These are phyloP conservation scores for Todiramphus saurophagus DNA, from an alignment of 2,113 vertebrate species.

Conservation along the genomic window DNA sequence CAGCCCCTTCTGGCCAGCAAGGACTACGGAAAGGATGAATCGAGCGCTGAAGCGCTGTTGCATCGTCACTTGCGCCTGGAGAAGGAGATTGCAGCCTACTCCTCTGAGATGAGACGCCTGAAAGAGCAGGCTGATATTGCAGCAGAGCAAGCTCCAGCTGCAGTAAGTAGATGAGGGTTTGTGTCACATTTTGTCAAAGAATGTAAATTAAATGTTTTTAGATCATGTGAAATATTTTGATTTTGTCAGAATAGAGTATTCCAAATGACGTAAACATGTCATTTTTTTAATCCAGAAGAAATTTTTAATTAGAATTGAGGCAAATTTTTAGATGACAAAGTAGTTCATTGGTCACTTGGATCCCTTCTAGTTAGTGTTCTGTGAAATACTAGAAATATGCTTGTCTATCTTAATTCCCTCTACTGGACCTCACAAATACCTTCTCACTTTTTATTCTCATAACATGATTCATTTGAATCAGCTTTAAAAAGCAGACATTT, in stretches of 20 bases:
- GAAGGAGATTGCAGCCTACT: slow-evolving; percentile 76
- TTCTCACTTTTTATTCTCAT: neutral
- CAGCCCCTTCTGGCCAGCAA: slow-evolving; percentile 74
- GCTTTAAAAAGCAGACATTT: neutral
- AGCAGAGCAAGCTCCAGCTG: slow-evolving; percentile 66
- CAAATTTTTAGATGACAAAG: neutral
- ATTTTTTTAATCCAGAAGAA: neutral
- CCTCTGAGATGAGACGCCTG: slow-evolving; percentile 76
- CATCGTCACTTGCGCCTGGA: slow-evolving; percentile 82
- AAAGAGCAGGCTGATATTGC: slow-evolving; percentile 78
- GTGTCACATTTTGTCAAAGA: neutral
- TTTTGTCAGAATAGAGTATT: neutral
- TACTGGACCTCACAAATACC: neutral
- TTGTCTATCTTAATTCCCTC: neutral
- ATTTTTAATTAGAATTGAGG: neutral
- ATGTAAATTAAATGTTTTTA: fast-evolving
- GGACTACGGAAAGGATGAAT: slow-evolving; percentile 80
- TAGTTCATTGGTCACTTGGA: fast-evolving
- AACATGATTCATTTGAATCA: neutral
- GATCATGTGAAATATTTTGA: neutral
- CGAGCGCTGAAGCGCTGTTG: slow-evolving; percentile 70
- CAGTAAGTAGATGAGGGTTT: slow-evolving; percentile 55
- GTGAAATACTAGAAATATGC: neutral
- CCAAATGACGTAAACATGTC: neutral
- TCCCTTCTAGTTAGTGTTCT: neutral